phyloP scores from a whole-genome alignment of 2,113 vertebrate genomes.

The Aix galericulata region DNA sequence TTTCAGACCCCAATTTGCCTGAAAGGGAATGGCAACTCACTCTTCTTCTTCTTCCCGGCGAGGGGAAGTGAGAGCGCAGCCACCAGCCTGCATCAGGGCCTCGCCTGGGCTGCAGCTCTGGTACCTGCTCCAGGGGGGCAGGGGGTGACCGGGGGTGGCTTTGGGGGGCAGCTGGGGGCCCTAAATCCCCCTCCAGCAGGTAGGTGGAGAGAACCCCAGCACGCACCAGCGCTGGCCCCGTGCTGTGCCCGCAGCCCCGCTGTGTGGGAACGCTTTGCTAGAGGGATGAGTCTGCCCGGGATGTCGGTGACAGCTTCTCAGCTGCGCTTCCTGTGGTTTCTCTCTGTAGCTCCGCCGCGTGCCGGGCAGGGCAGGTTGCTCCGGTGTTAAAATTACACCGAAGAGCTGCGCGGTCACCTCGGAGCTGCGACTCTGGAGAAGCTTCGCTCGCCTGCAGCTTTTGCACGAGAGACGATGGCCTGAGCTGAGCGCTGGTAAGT shows the following conservation, averaged over 20 bases:
- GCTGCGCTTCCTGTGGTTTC: constrained; percentile 52
- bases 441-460: not conserved
- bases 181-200: accelerated
- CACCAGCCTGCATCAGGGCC: accelerated
- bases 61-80: not conserved
- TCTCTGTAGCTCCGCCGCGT: not conserved
- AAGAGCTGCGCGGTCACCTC: not conserved
- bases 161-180: not conserved
- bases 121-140: not conserved
- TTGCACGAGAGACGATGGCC: accelerated
- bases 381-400: accelerated
- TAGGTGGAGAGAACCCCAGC: accelerated
- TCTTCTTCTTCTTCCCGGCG: not conserved
- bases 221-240: accelerated
- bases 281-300: not conserved
- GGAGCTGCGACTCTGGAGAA: not conserved
- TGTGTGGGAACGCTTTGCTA: accelerated
- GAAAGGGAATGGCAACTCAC: not conserved
- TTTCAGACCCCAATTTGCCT: not conserved
- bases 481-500: constrained; percentile 22
- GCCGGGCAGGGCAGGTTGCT: not conserved
- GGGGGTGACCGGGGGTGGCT: accelerated
- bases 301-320: not conserved
- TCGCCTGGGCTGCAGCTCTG: not conserved
- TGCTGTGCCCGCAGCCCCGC: accelerated